A percentile compares a stretch with the other conserved stretches of the same genome.
Evolutionary conservation across 2,113 vertebrate genomes (phyloP).

Genomic region (Lepus americanus): DNA sequence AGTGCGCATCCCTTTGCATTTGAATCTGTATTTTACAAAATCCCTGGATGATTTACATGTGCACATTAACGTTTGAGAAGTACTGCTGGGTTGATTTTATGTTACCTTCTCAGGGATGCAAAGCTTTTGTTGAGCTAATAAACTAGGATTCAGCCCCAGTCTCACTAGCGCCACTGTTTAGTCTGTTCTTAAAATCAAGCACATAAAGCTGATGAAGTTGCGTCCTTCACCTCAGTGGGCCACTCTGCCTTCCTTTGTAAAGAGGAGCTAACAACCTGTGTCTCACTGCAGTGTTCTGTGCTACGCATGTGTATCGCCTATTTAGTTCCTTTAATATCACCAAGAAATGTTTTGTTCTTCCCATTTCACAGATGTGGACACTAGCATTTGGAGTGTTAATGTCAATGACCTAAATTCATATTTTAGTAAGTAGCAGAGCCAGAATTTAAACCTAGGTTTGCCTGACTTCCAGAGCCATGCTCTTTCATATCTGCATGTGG

Average conservation of each 20-base stretch:
- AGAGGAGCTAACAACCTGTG: neutral
- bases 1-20: neutral
- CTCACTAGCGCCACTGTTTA: neutral
- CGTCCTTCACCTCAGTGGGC: neutral
- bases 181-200: neutral
- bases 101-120: neutral
- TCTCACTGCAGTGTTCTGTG: neutral
- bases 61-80: neutral
- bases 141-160: neutral
- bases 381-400: neutral
- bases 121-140: neutral
- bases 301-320: fast-evolving
- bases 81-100: neutral
- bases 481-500: neutral
- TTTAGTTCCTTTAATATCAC: neutral
- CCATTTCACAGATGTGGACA: neutral
- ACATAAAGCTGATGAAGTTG: neutral
- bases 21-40: constrained; percentile 1
- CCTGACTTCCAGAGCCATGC: neutral
- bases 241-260: neutral
- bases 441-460: neutral
- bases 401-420: neutral
- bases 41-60: neutral
- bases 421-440: constrained; percentile 4
- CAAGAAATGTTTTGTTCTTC: neutral